Evolutionary conservation across 2,797 vertebrate species (phyloP).

Genomic region (Gymnodraco acuticeps): DNA sequence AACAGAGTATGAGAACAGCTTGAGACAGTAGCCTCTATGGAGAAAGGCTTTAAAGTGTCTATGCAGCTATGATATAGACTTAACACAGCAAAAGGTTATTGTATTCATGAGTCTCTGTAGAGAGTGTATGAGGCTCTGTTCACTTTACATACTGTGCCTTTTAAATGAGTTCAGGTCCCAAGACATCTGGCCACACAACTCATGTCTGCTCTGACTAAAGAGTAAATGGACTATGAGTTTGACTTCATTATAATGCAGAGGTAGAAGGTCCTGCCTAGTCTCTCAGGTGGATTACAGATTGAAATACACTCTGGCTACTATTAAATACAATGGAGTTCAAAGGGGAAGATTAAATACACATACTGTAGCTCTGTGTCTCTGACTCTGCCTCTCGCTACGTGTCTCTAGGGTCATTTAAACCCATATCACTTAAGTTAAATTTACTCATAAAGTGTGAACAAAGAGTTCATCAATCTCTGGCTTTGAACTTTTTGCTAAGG

Average conservation of each 20-base stretch:
- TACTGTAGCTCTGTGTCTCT: slow-evolving; percentile 22
- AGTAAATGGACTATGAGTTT: slow-evolving; percentile 41
- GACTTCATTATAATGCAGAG: slow-evolving; percentile 58
- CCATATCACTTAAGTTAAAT: slow-evolving; percentile 20
- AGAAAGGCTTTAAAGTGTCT: too few relatives aligned
- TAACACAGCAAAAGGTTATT: neutral
- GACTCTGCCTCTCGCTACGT: neutral
- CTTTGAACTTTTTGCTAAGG: slow-evolving; percentile 5
- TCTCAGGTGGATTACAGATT: slow-evolving; percentile 64
- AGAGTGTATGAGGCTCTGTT: slow-evolving; percentile 4
- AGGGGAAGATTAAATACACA: slow-evolving; percentile 65
- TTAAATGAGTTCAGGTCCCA: slow-evolving; percentile 63
- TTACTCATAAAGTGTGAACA: slow-evolving; percentile 23
- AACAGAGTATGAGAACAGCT: too few relatives aligned
- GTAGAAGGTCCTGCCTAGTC: slow-evolving; percentile 66
- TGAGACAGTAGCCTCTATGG: too few relatives aligned
- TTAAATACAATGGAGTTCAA: slow-evolving; percentile 63
- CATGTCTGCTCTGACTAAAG: slow-evolving; percentile 14
- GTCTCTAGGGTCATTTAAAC: slow-evolving; percentile 42
- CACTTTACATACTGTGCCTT: slow-evolving; percentile 17
- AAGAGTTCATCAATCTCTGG: slow-evolving; percentile 10
- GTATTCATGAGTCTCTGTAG: neutral
- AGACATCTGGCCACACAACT: slow-evolving; percentile 8
- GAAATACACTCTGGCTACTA: slow-evolving; percentile 59
- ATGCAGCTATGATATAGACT: neutral